These are phyloP conservation scores for Nemotelus nigrinus DNA, from an alignment of 2,888 invertebrate species.

Conservation along the genomic window DNA sequence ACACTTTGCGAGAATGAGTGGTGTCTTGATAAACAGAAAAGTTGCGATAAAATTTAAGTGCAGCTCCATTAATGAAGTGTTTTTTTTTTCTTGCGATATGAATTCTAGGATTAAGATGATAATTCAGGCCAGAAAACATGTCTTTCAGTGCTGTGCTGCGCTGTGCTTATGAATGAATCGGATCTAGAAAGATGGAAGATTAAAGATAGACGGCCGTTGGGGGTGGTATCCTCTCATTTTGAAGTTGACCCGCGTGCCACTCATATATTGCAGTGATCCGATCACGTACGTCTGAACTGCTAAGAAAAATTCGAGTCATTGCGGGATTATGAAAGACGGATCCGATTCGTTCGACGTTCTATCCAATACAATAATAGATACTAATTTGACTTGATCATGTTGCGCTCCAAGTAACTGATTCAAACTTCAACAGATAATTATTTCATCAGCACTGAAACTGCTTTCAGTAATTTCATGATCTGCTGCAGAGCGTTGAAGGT, in stretches of 20 bases:
- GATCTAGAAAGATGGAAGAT: background rate
- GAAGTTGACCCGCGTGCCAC: background rate
- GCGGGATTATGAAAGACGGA: constrained; percentile 22
- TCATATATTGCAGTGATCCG: constrained; percentile 1
- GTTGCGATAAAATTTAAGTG: no score
- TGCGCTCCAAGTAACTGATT: constrained; percentile 14
- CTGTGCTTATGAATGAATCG: background rate
- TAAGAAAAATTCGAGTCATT: constrained; percentile 2
- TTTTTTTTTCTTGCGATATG: no score
- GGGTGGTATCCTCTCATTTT: constrained; percentile 27
- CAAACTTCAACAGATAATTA: constrained; percentile 27
- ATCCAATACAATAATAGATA: constrained; percentile 25
- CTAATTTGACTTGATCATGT: constrained; percentile 37
- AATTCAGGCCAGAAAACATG: no score
- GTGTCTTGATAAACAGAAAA: no score
- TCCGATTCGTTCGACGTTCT: constrained; percentile 29
- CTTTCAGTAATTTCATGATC: background rate
- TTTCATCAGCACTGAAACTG: constrained; percentile 29
- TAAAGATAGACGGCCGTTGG: constrained; percentile 15
- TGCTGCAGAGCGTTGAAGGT: background rate
- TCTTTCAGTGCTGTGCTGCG: no score
- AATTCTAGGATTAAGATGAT: no score
- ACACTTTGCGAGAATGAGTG: no score
- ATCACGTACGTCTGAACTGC: constrained; percentile 12
- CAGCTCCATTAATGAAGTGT: no score